Percentiles rank a stretch among this genome's conserved stretches.
phyloP scores from a whole-genome alignment of 1,140 invertebrate genomes.

The Hormaphis cornu region DNA sequence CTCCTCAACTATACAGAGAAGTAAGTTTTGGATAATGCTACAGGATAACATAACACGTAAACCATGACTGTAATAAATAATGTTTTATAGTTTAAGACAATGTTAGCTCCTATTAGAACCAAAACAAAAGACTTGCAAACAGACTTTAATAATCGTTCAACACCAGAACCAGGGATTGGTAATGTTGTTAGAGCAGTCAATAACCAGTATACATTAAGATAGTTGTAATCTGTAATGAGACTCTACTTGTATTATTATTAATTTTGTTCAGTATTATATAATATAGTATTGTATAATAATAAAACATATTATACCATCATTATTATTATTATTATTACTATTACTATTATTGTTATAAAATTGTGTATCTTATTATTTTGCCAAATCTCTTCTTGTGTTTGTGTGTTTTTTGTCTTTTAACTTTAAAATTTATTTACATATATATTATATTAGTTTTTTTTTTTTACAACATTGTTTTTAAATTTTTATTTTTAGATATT shows the following conservation, averaged over 20 bases:
- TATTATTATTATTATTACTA: not conserved
- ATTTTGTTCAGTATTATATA: conserved; percentile 21
- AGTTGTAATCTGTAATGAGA: not conserved
- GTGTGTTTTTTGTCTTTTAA: not conserved
- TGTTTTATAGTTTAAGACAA: conserved; percentile 22
- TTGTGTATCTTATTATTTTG: not conserved
- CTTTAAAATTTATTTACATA: not conserved
- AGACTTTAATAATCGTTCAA: conserved; percentile 24
- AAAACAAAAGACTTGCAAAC: conserved; percentile 26
- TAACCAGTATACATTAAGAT: conserved; percentile 28
- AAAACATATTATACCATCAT: too few relatives aligned
- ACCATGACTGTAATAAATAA: not conserved
- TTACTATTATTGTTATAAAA: not conserved
- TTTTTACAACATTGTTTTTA: not conserved
- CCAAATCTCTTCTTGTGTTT: not conserved
- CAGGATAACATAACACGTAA: not conserved
- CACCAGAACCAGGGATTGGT: conserved; percentile 12
- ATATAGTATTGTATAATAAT: too few relatives aligned
- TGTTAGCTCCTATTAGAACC: conserved; percentile 28
- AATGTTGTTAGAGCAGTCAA: conserved; percentile 22
- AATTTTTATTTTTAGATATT: not conserved
- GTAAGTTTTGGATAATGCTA: not conserved
- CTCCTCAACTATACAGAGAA: conserved; percentile 26
- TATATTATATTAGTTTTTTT: too few relatives aligned
- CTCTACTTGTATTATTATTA: not conserved